phyloP scores from a whole-genome alignment of 2,888 invertebrate genomes.

The Drosophila colorata region DNA sequence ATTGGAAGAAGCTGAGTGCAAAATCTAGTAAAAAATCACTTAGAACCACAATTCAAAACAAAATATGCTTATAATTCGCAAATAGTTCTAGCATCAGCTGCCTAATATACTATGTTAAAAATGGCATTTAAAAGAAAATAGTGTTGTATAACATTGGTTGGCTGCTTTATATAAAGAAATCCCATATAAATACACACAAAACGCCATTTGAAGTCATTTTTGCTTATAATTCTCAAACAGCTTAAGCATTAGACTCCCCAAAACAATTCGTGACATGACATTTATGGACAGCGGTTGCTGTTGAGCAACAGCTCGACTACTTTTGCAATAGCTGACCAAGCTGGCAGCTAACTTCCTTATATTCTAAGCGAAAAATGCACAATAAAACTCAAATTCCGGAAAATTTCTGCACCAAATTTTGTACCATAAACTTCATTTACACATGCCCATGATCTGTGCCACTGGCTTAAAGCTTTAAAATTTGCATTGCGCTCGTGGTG shows the following conservation, averaged over 20 bases:
- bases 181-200: too few relatives aligned
- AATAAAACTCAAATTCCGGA: neutral
- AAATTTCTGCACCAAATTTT: slow-evolving; percentile 4
- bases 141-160: too few relatives aligned
- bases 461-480: slow-evolving; percentile 13
- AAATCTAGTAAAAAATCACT: too few relatives aligned
- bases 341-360: neutral
- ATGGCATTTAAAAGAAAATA: too few relatives aligned
- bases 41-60: too few relatives aligned
- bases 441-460: slow-evolving; percentile 17
- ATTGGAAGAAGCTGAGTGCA: too few relatives aligned
- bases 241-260: neutral
- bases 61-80: neutral
- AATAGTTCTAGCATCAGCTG: too few relatives aligned
- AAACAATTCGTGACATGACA: neutral
- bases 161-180: too few relatives aligned
- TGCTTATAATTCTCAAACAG: neutral
- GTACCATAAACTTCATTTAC: slow-evolving; percentile 15
- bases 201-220: too few relatives aligned
- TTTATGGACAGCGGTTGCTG: neutral
- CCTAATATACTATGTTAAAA: too few relatives aligned
- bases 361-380: neutral
- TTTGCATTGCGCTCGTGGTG: slow-evolving; percentile 10
- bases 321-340: slow-evolving; percentile 12
- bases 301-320: neutral